Base-by-base conservation (phyloP, 1,140 invertebrate genomes). In the Ladona fulva region DNA sequence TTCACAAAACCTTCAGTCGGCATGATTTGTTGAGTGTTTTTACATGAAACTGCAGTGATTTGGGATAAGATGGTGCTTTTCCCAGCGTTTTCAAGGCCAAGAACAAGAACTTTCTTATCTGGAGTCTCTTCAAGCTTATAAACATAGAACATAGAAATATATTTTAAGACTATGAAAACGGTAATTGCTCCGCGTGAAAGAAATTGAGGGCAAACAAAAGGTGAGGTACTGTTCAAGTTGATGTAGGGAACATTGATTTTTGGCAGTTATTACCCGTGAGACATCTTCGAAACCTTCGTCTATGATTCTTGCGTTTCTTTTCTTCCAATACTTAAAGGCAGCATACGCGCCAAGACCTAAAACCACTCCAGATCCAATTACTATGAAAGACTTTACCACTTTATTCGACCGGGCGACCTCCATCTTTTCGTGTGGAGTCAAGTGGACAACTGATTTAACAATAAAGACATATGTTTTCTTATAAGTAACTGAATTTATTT, bases 281-380 rank as follows among this genome's bases (percentile, higher is more conserved):
- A 86, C 84, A 78, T 87, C 86, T 77, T 86, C 85, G 74, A 87
- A 87, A 44, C 86, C 85, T 81, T 87, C 85, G 78, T 87, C 85
- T 76, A 86, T 85, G 1, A 82, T 82, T 76, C 83, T 84, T 25
- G 84, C 80, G 78, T 85, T 82, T 76, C 84, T 81, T 78, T 83
- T 85, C 81, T 83, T 86, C 85, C 85, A 86, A 78, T 86, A 86
- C 77, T 82, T 80, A 78, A 86, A 86, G 10, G 83, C 84, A 25
- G 84, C 83, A 77, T 86, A 86, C 12, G 85, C 84, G 29, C 85
- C 85, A n/a, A 85, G 81, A 75, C 85, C 77, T 12, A 81, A 25
- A 7, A 79, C 80, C 19, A 80, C 42, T 6, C 81, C 80, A 0
- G 81, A 85, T 0, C 84, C 82, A 81, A 66, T 19, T 16, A 66